These are phyloP conservation scores for Clupea harengus DNA, from an alignment of 2,113 vertebrate species.

Conservation along the genomic window DNA sequence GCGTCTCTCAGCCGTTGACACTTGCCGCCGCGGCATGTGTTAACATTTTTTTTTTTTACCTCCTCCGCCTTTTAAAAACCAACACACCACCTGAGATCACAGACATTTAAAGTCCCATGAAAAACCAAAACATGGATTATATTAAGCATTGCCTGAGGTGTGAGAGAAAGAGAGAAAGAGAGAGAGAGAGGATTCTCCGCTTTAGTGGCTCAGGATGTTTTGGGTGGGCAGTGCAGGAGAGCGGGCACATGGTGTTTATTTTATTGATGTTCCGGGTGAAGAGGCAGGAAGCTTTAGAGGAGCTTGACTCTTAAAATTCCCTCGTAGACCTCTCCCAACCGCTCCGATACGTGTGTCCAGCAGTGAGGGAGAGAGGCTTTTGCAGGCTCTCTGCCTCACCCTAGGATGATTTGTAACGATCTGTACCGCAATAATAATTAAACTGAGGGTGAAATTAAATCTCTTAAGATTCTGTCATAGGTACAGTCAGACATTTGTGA, in stretches of 20 bases:
- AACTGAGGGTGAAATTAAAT: conserved; percentile 17
- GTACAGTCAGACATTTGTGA: not conserved
- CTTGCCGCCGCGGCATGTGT: conserved; percentile 63
- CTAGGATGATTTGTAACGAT: conserved; percentile 20
- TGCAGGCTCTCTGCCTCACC: conserved; percentile 22
- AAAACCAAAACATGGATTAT: conserved; percentile 64
- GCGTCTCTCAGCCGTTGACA: conserved; percentile 64
- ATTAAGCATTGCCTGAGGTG: conserved; percentile 78
- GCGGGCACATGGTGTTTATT: conserved; percentile 73
- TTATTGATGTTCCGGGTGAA: conserved; percentile 74
- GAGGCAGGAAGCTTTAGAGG: conserved; percentile 75
- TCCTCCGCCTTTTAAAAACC: conserved; percentile 41
- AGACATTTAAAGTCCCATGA: conserved; percentile 59
- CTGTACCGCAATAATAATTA: conserved; percentile 33
- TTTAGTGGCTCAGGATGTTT: conserved; percentile 60
- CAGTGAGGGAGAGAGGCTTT: conserved; percentile 37
- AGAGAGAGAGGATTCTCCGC: conserved; percentile 61
- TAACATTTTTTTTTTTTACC: conserved; percentile 64
- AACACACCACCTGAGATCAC: conserved; percentile 68
- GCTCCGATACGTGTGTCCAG: conserved; percentile 31
- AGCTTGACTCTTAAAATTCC: conserved; percentile 76
- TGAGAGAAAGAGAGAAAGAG: conserved; percentile 12
- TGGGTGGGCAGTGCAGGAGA: conserved; percentile 65
- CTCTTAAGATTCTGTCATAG: conserved; percentile 17
- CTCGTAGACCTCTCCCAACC: conserved; percentile 59